Base-by-base conservation (phyloP, 2,113 vertebrate species). In the Nannospalax galili region DNA sequence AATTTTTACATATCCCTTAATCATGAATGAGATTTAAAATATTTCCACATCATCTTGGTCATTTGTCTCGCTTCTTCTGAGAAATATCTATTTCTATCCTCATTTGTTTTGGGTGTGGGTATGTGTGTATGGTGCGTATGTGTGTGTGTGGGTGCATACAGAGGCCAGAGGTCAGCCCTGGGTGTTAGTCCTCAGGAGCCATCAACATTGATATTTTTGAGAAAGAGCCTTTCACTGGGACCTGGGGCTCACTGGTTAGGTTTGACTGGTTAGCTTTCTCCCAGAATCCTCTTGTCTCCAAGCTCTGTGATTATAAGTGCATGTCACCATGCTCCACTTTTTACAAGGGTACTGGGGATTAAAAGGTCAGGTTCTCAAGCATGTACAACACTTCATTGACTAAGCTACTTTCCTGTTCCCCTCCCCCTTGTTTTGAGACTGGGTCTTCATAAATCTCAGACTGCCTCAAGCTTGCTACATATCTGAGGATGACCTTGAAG, bases 21-120 rank as follows among this genome's bases (percentile, higher is more conserved):
- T 85, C 75, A 77, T n/a, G 79, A 58, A 48, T 72, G 69, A 91
- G n/a, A 20, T 42, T 80, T 65, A 93, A 81, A 78, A 89, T 70
- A 40, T 86, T 72, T 65, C 69, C 52, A 48, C 15, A 56, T 64
- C 28, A 52, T 88, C 8, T 60, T 82, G 85, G 22, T 74, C 58
- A 88, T 79, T 91, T 75, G 90, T 67, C 20, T 45, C 79, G 7
- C 58, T 60, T 84, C 67, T 67, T 87, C 20, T 86, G 26, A 79
- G 32, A 94, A 90, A 70, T 75, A 45, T 37, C 12, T 73, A 65
- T 65, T 75, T 45, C 22, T 40, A 0, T 87, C 62, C 88, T 69
- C 56, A 40, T 58, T 56, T 87, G 45, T 67, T 11, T 70, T 20
- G 30, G 37, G 35, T 40, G 69, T 70, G 35, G 20, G 17, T 30